Percentiles rank a stretch among this genome's conserved stretches.
phyloP scores from a whole-genome alignment of 2,888 invertebrate species.

The Lasiommata megera region DNA sequence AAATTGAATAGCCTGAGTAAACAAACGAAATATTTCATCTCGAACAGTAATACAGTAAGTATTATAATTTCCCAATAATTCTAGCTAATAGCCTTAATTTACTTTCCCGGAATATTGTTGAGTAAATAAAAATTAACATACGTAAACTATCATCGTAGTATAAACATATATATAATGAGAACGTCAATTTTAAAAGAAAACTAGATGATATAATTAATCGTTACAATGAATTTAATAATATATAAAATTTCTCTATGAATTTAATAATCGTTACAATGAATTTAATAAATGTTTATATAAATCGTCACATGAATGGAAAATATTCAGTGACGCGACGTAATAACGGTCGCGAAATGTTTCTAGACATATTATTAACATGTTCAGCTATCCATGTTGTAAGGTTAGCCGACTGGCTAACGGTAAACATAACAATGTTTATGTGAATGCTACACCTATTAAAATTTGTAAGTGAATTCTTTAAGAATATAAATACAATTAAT shows the following conservation, averaged over 20 bases:
- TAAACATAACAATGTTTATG: constrained; percentile 9
- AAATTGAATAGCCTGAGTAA: background rate
- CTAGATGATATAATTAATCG: too few species aligned
- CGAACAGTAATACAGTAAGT: background rate
- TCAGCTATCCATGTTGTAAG: constrained; percentile 48
- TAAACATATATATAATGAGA: too few species aligned
- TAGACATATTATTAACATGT: constrained; percentile 53
- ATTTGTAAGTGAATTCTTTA: constrained; percentile 1
- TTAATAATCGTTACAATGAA: too few species aligned
- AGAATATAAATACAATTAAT: too few species aligned
- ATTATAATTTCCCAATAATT: constrained; percentile 7
- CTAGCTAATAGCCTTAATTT: background rate
- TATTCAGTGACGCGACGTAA: constrained; percentile 54
- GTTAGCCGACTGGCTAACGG: constrained; percentile 25
- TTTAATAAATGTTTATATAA: too few species aligned
- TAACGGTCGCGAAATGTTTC: constrained; percentile 62
- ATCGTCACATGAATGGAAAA: constrained; percentile 44
- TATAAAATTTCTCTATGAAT: too few species aligned
- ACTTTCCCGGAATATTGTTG: constrained; percentile 13
- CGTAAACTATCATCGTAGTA: constrained; percentile 13
- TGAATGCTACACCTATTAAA: background rate
- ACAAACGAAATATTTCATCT: background rate
- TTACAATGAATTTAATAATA: too few species aligned
- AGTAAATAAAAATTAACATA: constrained; percentile 17
- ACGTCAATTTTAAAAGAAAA: too few species aligned